Evolutionary conservation across 2,888 invertebrate species (phyloP), one percentile per base, ranked within the genome.

Genomic region (Mythimna loreyi): DNA sequence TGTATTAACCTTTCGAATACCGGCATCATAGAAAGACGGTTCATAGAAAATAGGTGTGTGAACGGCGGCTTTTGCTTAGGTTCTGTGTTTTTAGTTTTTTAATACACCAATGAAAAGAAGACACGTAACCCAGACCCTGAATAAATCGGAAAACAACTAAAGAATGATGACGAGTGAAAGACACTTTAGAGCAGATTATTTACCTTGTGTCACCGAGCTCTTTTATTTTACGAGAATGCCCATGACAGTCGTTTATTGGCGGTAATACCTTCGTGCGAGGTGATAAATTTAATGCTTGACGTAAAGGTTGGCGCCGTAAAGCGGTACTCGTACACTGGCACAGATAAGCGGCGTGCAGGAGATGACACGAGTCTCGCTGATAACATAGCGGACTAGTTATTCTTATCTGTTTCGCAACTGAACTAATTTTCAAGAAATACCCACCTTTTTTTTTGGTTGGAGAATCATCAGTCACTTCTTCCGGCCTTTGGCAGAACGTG

Each of bases 231-330:
- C 33, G 58, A 50, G 45, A 50, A 70, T 61, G 50, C 23, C 61
- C 30, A 53, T 56, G 36, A 59, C 33, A 61, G 16, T 25, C 60
- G 40, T 69, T 75, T 61, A 75, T 61, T 63, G 63, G 45, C 21
- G 45, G 57, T 64, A 61, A 67, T 67, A 64, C 43, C 28, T 7
- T 50, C 23, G 19, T 25, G 60, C 9, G 30, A 58, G 30, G 58
- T 61, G 63, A 72, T 77, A 77, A 77, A 72, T 40, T 72, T 72
- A 67, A 77, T 64, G 64, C 33, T 36, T n/a, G 36, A 45, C 62
- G 57, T 78, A 69, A 78, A 77, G 65, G 69, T 66, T 65, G 62
- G 21, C 53, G 58, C 67, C 69, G 40, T 78, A 63, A 65, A 65
- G 33, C 58, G 58, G 56, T 45, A 45, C 50, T 55, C 61, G 58